Percentiles rank a stretch among this genome's conserved stretches.
Evolutionary conservation across 2,113 vertebrate genomes (phyloP).

Genomic region (Chroicocephalus ridibundus): DNA sequence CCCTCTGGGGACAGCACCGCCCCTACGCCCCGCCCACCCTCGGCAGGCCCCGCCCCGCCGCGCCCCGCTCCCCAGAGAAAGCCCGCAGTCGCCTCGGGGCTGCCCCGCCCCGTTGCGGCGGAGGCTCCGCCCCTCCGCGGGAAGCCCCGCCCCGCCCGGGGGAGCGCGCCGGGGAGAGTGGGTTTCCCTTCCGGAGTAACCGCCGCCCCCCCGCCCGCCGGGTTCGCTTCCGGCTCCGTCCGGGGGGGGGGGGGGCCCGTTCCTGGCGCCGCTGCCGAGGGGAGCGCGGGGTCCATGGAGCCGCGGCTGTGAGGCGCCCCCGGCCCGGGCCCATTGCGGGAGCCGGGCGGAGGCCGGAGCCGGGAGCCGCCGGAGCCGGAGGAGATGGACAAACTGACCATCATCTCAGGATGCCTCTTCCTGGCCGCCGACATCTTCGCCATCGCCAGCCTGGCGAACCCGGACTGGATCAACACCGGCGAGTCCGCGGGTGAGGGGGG

Average conservation of each 20-base stretch:
- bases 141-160: background rate
- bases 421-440: constrained; percentile 95
- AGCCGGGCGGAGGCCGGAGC: constrained; percentile 69
- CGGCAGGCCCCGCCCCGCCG: background rate
- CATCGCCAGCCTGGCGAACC: constrained; percentile 93
- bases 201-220: background rate
- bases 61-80: background rate
- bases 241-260: constrained; percentile 27
- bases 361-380: constrained; percentile 68
- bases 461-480: constrained; percentile 96
- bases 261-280: constrained; percentile 43
- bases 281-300: constrained; percentile 68
- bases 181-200: constrained; percentile 39
- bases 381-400: constrained; percentile 95
- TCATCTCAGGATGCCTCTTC: constrained; percentile 96
- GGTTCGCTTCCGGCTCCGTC: constrained; percentile 49
- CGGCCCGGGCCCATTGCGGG: constrained; percentile 67
- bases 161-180: background rate
- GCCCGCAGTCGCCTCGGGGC: background rate
- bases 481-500: constrained; percentile 83
- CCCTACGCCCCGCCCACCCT: background rate
- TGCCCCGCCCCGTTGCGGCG: background rate
- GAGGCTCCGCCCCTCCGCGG: background rate
- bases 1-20: too few species aligned
- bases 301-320: constrained; percentile 67